These are phyloP conservation scores for Aquatica leii DNA, from an alignment of 2,888 invertebrate genomes.

Conservation along the genomic window DNA sequence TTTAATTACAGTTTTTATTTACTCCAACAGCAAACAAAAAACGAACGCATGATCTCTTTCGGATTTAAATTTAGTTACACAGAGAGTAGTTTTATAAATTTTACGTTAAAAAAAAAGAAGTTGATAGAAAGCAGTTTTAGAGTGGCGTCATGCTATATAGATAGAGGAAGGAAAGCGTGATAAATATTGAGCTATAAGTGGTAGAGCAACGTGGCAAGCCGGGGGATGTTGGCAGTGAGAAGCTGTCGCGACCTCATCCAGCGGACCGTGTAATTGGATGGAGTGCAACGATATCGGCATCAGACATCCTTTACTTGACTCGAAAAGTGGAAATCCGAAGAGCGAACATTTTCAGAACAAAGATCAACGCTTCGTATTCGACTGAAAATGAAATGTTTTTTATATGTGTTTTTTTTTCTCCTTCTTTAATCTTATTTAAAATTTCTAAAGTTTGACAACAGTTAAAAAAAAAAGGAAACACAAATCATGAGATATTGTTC, in stretches of 20 bases:
- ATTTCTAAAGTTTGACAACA: not conserved
- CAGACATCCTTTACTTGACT: conserved; percentile 39
- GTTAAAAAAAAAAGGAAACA: conserved; percentile 16
- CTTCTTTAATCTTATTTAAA: conserved; percentile 7
- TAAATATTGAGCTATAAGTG: conserved; percentile 58
- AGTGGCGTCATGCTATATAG: conserved; percentile 23
- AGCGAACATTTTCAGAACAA: conserved; percentile 40
- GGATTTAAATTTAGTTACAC: too few species aligned
- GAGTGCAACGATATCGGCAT: conserved; percentile 55
- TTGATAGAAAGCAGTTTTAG: conserved; percentile 16
- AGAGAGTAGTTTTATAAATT: conserved; percentile 1
- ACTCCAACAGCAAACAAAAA: too few species aligned
- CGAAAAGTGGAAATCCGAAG: conserved; percentile 42
- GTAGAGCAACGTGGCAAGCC: conserved; percentile 54
- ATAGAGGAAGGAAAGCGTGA: conserved; percentile 46
- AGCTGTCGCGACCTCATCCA: conserved; percentile 60
- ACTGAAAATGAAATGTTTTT: conserved; percentile 22
- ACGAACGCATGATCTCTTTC: too few species aligned
- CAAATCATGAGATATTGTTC: conserved; percentile 18
- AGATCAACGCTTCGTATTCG: conserved; percentile 35
- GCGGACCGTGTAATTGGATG: conserved; percentile 60
- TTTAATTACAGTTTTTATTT: too few species aligned
- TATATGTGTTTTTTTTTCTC: conserved; percentile 16
- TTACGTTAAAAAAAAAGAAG: conserved; percentile 8
- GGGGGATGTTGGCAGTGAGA: conserved; percentile 54